A percentile compares a stretch with the other conserved stretches of the same genome.
Conservation (phyloP, 92 coral and sea anemone species). For the Porites divaricata region DNA sequence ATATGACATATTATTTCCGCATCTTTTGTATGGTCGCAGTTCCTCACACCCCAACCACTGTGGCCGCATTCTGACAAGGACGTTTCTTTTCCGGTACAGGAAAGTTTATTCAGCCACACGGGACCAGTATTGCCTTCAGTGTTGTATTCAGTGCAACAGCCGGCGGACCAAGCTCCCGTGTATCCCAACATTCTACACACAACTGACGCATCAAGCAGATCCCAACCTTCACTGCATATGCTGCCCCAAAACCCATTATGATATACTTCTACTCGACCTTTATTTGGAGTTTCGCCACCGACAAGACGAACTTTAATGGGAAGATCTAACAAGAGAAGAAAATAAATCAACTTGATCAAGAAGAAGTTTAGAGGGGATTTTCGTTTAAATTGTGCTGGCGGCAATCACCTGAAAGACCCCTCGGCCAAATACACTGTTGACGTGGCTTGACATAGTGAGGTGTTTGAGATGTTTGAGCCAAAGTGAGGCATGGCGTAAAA, state of each 20-base stretch:
- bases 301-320: constrained; percentile 25
- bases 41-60: constrained; percentile 33
- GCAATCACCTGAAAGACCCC: no score
- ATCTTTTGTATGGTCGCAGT: constrained; percentile 12
- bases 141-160: constrained; percentile 7
- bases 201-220: constrained; percentile 27
- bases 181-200: constrained; percentile 37
- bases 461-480: no score
- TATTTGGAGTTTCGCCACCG: neutral
- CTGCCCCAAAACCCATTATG: constrained; percentile 31
- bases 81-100: constrained; percentile 18
- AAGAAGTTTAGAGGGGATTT: no score
- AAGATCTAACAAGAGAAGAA: neutral
- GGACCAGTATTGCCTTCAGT: constrained; percentile 28
- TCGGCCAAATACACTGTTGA: no score
- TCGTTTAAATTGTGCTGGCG: no score
- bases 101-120: constrained; percentile 16
- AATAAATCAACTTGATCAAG: no score
- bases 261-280: constrained; percentile 33
- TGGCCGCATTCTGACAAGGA: constrained; percentile 22
- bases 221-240: constrained; percentile 30
- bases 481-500: no score
- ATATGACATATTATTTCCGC: constrained; percentile 12
- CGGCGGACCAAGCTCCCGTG: constrained; percentile 22
- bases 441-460: no score